These are phyloP conservation scores for Cyrtorhinus lividipennis DNA, from an alignment of 1,140 invertebrate species.

Conservation along the genomic window DNA sequence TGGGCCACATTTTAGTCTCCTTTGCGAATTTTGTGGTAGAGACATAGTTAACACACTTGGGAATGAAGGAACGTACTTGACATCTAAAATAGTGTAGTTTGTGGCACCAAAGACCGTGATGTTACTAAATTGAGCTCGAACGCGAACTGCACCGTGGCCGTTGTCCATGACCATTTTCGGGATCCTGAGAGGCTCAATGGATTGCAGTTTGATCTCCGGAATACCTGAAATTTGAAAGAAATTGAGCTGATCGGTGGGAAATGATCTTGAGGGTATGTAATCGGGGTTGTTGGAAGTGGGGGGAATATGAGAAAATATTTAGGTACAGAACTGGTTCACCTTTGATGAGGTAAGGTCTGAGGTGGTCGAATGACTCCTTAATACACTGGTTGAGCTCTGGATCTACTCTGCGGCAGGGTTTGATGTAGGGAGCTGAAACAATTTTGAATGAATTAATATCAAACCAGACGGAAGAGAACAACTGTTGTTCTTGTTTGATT, in stretches of 20 bases:
- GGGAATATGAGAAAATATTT: too few species aligned
- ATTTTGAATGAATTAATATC: too few species aligned
- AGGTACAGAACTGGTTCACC: too few species aligned
- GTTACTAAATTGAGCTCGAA: slow-evolving; percentile 52
- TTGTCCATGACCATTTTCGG: slow-evolving; percentile 57
- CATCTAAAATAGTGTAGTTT: slow-evolving; percentile 45
- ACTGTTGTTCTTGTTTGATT: too few species aligned
- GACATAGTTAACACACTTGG: too few species aligned
- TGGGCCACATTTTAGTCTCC: too few species aligned
- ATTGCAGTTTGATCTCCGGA: slow-evolving; percentile 47
- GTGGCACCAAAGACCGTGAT: slow-evolving; percentile 54
- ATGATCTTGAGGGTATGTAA: too few species aligned
- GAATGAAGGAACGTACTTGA: slow-evolving; percentile 29
- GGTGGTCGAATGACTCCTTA: slow-evolving; percentile 49
- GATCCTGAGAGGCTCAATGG: slow-evolving; percentile 54
- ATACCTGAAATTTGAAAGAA: slow-evolving; percentile 46
- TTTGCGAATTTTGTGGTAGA: too few species aligned
- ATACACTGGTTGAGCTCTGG: slow-evolving; percentile 50
- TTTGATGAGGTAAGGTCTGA: slow-evolving; percentile 47
- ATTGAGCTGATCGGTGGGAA: too few species aligned
- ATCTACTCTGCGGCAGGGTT: slow-evolving; percentile 48
- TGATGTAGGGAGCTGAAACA: slow-evolving; percentile 55
- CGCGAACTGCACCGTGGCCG: slow-evolving; percentile 50
- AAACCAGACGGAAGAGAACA: slow-evolving; percentile 20
- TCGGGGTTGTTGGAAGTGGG: too few species aligned